phyloP scores from a whole-genome alignment of 1,140 invertebrate genomes.

The Drosophila obscura region DNA sequence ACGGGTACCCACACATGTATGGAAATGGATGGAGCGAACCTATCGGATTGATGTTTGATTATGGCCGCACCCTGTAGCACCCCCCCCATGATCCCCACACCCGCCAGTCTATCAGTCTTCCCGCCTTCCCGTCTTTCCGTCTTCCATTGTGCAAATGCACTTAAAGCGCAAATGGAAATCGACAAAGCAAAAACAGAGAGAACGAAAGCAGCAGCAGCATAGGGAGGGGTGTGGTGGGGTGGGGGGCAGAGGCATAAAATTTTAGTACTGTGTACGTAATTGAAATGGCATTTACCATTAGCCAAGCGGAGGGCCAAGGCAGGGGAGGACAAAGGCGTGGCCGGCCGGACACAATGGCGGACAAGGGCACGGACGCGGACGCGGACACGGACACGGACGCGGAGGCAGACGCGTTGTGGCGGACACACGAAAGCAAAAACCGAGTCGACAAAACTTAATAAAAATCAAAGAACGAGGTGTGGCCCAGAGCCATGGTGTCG shows the following conservation, averaged over 20 bases:
- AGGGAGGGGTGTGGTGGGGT: background rate
- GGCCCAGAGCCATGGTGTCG: slow-evolving; percentile 31
- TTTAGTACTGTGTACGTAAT: slow-evolving; percentile 77
- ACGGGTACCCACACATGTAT: too few relatives aligned
- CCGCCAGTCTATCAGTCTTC: background rate
- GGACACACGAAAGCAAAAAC: slow-evolving; percentile 51
- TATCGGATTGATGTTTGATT: slow-evolving; percentile 43
- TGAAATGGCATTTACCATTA: slow-evolving; percentile 79
- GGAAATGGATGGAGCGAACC: too few relatives aligned
- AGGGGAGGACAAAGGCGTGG: slow-evolving; percentile 44
- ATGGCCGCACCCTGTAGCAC: slow-evolving; percentile 29
- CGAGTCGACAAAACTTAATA: slow-evolving; percentile 70
- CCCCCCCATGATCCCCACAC: background rate
- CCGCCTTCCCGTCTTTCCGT: slow-evolving; percentile 8
- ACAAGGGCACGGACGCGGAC: slow-evolving; percentile 33
- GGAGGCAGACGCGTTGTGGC: slow-evolving; percentile 28
- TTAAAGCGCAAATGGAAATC: slow-evolving; percentile 76
- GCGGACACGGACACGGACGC: slow-evolving; percentile 18
- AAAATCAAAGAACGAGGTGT: slow-evolving; percentile 78
- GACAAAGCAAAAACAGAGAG: slow-evolving; percentile 31
- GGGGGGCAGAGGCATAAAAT: slow-evolving; percentile 67
- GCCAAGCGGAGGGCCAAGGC: slow-evolving; percentile 35
- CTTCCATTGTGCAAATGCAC: slow-evolving; percentile 71
- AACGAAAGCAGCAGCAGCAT: background rate
- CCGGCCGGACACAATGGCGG: slow-evolving; percentile 29